A percentile compares a stretch with the other conserved stretches of the same genome.
These are phyloP conservation scores for Pogonocichla stellata DNA, from an alignment of 2,113 vertebrate species.

Conservation along the genomic window DNA sequence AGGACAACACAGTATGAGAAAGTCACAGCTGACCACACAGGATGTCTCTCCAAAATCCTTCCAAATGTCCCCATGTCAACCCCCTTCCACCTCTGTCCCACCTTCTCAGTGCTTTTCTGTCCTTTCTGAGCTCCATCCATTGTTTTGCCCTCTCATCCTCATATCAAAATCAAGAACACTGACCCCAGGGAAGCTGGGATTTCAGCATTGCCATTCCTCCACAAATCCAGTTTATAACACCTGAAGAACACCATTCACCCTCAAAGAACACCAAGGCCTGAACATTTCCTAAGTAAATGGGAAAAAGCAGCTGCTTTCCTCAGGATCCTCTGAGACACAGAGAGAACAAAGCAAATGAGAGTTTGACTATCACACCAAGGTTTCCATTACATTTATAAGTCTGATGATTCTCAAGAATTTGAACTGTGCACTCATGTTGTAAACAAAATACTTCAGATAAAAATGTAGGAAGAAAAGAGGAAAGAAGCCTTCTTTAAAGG, in stretches of 20 bases:
- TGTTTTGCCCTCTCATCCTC: neutral
- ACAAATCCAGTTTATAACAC: neutral
- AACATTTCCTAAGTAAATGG: neutral
- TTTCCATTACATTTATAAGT: conserved; percentile 22
- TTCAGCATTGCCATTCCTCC: neutral
- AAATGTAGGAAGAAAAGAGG: neutral
- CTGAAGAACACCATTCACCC: neutral
- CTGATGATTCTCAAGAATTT: conserved; percentile 33
- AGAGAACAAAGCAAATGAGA: neutral
- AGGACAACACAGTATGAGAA: neutral
- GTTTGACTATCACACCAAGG: neutral
- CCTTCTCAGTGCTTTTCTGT: neutral
- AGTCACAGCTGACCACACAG: fast-evolving
- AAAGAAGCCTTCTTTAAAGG: neutral
- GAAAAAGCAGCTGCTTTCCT: neutral
- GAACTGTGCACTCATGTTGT: neutral
- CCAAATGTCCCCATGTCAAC: neutral
- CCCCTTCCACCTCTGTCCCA: neutral
- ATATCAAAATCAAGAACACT: neutral
- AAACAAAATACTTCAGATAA: conserved; percentile 61
- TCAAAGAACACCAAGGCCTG: neutral
- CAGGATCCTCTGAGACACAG: conserved; percentile 3
- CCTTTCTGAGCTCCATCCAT: neutral
- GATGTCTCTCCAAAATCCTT: neutral
- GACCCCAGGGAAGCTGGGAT: neutral